Evolutionary conservation across 2,797 vertebrate genomes (phyloP), one percentile per base, ranked within the genome.

Genomic region (Sebastiscus tertius): DNA sequence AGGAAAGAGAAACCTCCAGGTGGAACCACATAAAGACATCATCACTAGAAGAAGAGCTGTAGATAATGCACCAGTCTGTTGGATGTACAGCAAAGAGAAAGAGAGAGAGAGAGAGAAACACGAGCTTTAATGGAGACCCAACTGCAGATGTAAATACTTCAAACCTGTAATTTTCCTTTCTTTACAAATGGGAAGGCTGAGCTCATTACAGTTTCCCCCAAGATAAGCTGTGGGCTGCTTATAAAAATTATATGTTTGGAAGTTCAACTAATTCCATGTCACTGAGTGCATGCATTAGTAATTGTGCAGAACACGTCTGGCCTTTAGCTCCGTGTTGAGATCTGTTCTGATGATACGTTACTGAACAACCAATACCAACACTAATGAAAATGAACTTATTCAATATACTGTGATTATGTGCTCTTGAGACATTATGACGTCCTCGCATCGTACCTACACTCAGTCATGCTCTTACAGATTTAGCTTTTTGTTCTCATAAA

Each of bases 81-180:
- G n/a, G 20, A 52, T 24, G 36, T 29, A 63, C 36, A 59, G 52
- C 63, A 75, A 58, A 73, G n/a, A 8, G 18, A 39, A n/a, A n/a
- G 22, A 29, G 24, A 54, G 16, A 61, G 52, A 34, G 59, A 36
- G 6, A 39, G n/a, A 39, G 7, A 77, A 80, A 66, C 5, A 77
- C 34, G 69, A 33, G 42, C 61, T 64, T 16, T 83, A 73, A 82
- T 62, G 65, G 54, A 81, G 61, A 33, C 66, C 65, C 22, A 42
- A 78, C 72, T 75, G 66, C 67, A 76, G 14, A 76, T 66, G 62
- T 67, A 76, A 81, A 72, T 54, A 52, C 22, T 73, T 75, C 65
- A 46, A 80, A 74, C 60, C 42, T 81, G 67, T 79, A 39, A 85
- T 92, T 89, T 52, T 59, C 75, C 42, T 72, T 39, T 77, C 68